phyloP scores from a whole-genome alignment of 2,113 vertebrate genomes.

The Myiozetetes cayanensis region DNA sequence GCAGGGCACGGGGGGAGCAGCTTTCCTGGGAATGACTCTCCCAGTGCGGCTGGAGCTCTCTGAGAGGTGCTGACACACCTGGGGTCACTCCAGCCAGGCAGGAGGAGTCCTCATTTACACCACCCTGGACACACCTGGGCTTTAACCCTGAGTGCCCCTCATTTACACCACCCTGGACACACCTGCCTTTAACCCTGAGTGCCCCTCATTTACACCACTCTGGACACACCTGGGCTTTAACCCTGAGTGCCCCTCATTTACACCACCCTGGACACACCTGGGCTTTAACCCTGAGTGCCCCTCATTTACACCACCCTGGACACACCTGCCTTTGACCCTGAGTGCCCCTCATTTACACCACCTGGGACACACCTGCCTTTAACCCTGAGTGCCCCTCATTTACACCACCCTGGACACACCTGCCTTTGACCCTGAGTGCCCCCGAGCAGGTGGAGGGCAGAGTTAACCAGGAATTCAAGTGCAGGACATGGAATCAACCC shows the following conservation, averaged over 20 bases:
- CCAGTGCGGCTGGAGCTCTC: neutral
- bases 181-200: no score
- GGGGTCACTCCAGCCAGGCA: neutral
- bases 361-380: neutral
- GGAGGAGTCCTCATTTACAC: neutral
- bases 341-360: neutral
- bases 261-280: fast-evolving
- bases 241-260: neutral
- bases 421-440: neutral
- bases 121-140: fast-evolving
- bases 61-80: fast-evolving
- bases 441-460: neutral
- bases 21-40: neutral
- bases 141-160: neutral
- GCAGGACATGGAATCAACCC: neutral
- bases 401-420: fast-evolving
- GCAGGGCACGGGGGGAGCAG: neutral
- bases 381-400: neutral
- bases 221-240: neutral
- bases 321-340: no score
- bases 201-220: neutral
- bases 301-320: neutral
- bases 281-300: neutral
- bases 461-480: neutral
- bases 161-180: fast-evolving